Percentiles rank a stretch among this genome's conserved stretches.
Conservation (phyloP, 2,113 vertebrate species). For the Sylvietta virens region DNA sequence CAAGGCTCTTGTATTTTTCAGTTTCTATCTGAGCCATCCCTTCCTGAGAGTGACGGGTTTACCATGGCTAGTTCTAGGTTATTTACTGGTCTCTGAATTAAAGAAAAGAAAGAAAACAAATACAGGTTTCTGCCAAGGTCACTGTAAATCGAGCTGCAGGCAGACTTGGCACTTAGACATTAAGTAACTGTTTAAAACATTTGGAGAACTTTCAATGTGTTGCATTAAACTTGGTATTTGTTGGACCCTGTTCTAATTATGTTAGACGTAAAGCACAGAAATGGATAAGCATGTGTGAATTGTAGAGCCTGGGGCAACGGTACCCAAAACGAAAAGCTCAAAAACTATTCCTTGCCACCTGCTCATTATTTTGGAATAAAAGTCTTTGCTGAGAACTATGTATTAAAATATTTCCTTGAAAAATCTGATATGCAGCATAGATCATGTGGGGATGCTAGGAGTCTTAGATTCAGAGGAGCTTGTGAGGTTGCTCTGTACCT, state of each 20-base stretch:
- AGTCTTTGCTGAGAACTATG: not conserved
- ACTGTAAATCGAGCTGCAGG: not conserved
- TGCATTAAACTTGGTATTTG: not conserved
- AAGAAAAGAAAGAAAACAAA: not conserved
- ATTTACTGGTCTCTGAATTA: not conserved
- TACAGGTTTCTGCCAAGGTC: not conserved
- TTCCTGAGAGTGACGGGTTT: conserved; percentile 20
- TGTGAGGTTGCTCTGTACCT: not conserved
- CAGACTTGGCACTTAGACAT: not conserved
- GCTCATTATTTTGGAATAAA: not conserved
- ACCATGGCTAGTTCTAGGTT: not conserved
- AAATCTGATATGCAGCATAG: not conserved
- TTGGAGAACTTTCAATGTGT: not conserved
- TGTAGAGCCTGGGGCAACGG: not conserved
- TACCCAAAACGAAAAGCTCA: not conserved
- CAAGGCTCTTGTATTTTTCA: conserved; percentile 64
- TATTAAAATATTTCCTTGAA: not conserved
- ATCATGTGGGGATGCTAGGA: not conserved
- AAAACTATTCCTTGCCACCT: not conserved
- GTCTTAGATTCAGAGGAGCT: not conserved
- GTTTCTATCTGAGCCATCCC: conserved; percentile 56
- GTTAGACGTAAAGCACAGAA: not conserved
- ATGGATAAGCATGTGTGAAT: not conserved
- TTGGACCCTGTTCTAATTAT: not conserved
- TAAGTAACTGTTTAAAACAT: not conserved